phyloP scores from a whole-genome alignment of 2,113 vertebrate species.

The Tragelaphus scriptus region DNA sequence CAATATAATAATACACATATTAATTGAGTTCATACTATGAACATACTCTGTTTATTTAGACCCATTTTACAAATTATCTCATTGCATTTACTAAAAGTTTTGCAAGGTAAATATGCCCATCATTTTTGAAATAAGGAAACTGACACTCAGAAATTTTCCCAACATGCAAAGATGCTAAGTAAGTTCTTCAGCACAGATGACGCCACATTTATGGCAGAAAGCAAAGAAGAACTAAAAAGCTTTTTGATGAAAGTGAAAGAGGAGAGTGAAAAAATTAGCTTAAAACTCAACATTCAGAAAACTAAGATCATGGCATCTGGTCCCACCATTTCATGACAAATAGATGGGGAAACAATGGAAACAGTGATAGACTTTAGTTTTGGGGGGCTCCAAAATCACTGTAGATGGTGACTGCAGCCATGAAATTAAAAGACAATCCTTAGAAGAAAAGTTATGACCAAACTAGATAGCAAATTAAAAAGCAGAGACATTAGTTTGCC shows the following conservation, averaged over 20 bases:
- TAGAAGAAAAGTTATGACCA: not conserved
- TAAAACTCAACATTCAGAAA: not conserved
- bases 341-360: not conserved
- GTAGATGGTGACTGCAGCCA: not conserved
- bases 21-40: not conserved
- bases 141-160: not conserved
- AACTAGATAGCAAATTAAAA: not conserved
- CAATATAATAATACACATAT: not conserved
- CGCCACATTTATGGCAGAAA: not conserved
- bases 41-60: not conserved
- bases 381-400: not conserved
- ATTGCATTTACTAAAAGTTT: not conserved
- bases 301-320: not conserved
- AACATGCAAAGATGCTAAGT: not conserved
- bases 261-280: not conserved
- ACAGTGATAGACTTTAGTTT: not conserved
- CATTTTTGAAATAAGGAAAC: not conserved
- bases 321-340: not conserved
- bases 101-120: not conserved
- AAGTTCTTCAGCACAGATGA: not conserved
- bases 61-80: not conserved
- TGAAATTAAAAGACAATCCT: not conserved
- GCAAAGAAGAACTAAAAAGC: not conserved
- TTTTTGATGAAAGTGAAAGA: not conserved
- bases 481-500: not conserved